Evolutionary conservation across 2,113 vertebrate species (phyloP).

Genomic region (Etheostoma spectabile): DNA sequence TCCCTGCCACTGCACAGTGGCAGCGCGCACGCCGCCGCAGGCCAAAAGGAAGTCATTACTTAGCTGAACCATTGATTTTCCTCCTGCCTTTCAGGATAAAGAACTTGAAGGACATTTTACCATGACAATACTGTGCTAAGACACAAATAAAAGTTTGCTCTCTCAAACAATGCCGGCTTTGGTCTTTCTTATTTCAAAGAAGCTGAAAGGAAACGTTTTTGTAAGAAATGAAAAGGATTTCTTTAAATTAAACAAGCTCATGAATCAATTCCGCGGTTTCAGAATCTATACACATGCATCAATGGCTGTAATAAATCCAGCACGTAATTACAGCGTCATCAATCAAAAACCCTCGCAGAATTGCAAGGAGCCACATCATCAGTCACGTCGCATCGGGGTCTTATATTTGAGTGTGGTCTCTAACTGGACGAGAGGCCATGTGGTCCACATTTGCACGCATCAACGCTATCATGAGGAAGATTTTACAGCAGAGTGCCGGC

Average conservation of each 20-base stretch:
- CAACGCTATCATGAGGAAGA: constrained; percentile 38
- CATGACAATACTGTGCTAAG: constrained; percentile 35
- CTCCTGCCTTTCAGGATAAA: constrained; percentile 53
- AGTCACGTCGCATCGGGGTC: not conserved
- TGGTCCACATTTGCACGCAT: constrained; percentile 42
- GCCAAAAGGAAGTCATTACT: constrained; percentile 68
- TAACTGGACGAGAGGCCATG: constrained; percentile 34
- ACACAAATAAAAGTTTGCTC: constrained; percentile 30
- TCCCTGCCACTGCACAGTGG: constrained; percentile 48
- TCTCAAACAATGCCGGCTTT: constrained; percentile 6
- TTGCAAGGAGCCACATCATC: not conserved
- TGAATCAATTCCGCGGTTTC: not conserved
- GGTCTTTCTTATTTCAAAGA: constrained; percentile 17
- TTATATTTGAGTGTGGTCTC: not conserved
- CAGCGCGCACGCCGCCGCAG: constrained; percentile 35
- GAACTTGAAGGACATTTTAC: constrained; percentile 59
- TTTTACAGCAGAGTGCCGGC: constrained; percentile 45
- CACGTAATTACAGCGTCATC: not conserved
- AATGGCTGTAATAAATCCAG: not conserved
- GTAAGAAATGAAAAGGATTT: not conserved
- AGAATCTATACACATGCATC: not conserved
- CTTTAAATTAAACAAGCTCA: not conserved
- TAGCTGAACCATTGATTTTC: constrained; percentile 68
- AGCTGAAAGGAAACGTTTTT: not conserved
- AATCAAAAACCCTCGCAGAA: not conserved